Base-by-base conservation (phyloP, 2,113 vertebrate genomes). In the Sceloporus tristichus region DNA sequence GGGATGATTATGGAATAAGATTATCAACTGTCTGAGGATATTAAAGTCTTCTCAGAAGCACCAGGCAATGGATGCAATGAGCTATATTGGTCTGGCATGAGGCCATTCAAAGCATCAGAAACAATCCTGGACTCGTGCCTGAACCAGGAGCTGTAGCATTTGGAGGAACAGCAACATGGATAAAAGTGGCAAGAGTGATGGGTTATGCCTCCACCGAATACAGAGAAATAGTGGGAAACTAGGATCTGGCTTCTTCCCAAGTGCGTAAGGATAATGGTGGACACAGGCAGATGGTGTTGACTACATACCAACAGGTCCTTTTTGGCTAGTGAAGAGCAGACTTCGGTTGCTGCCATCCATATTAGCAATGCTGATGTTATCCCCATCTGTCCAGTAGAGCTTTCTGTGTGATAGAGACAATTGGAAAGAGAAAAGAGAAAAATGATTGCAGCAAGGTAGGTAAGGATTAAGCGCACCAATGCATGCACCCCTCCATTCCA, bases 371-470 rank as follows among this genome's bases (percentile, higher is more conserved):
- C 97, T 99, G 96, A 99, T 98, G 94, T 98, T 99, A 95, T 99
- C 98, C 1, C 98, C 98, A 0, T 99, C 98, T 0, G 98, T 99
- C 98, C 98, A 99, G 94, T 98, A 99, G 0, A 99, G 96, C 91
- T 99, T 99, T 88, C 98, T 99, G 91, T 4, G 84, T 4, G 84
- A 1, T 0, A 16, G 9, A 29, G 25, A 48, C 4, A 38, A 1
- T 0, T 34, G 77, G 73, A 14, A 56, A 79, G 48, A 0, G 34
- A 34, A 34, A 34, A 34, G 34, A 34, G 34, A 34, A 62, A 68
- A 68, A 5, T 62, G 18, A 62, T 14, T 62, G 59, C 13, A 18
- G 59, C 13, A 18, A 62, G 59, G 11, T 62, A 62, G 59, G n/a
- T 9, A 16, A 23, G 27, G n/a, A 25, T 27, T 23, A 16, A 84